Base-by-base conservation (phyloP, 2,797 vertebrate genomes). In the Australoheros facetus region DNA sequence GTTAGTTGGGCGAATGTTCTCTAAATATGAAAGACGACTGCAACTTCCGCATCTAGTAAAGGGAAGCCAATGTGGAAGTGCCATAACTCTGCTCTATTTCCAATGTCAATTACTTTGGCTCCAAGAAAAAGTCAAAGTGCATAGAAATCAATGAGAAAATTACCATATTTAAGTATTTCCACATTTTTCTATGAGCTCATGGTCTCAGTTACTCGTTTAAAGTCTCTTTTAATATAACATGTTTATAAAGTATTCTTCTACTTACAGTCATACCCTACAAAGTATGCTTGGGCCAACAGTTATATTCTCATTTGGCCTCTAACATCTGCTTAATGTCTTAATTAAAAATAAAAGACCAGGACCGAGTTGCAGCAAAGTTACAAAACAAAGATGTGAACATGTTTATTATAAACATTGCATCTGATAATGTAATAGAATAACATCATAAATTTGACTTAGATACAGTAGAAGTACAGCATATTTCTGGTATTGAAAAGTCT, bases 391-490 rank as follows among this genome's bases (percentile, higher is more conserved):
- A 26, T 45, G 14, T 64, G 14, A 66, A 66, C 1, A 69, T 69
- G 10, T n/a, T 51, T 51, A 30, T 51, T 69, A 23, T 48, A 66
- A 48, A 28, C 62, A 45, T 17, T 30, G 9, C 3, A 51, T 69
- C 51, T 51, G 23, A 69, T 66, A 12, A 28, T 48, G 16, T 48
- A 48, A 48, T 7, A 30, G 9, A 48, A 69, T 26, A 30, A 28
- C 23, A 48, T 48, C 45, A 28, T 26, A 17, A 42, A 48, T 28
- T 66, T 64, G 21, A 26, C 37, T 42, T 0, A 16, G 34, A 10
- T 37, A 37, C 34, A 3, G 34, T 37, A 37, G 0, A 23, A 45
- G 5, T 26, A 64, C 0, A n/a, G 6, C 19, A 0, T 34, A 17
- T 34, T n/a, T 58, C 32, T 0, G 3, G 34, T 59, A 34, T 34